These are phyloP conservation scores for Myotis vivesi DNA, from an alignment of 2,797 vertebrate genomes.

Conservation along the genomic window DNA sequence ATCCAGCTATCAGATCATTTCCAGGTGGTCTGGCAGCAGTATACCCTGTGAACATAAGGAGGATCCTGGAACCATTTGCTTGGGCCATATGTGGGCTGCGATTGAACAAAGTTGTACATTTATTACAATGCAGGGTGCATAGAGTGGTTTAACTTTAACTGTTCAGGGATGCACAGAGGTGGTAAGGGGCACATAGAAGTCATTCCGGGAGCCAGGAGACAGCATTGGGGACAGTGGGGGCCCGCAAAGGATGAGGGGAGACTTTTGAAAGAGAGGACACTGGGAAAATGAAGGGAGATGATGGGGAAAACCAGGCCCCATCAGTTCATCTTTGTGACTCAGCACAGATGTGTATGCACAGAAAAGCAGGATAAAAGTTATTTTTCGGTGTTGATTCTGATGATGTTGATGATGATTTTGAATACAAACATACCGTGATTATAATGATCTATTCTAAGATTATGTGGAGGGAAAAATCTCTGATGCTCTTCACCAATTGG, in stretches of 20 bases:
- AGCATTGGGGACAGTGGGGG: rapidly evolving
- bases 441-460: conserved; percentile 24
- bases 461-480: neutral
- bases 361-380: neutral
- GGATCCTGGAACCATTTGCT: neutral
- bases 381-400: neutral
- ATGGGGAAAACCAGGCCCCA: neutral
- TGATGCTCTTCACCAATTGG: neutral
- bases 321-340: neutral
- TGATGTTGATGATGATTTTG: neutral
- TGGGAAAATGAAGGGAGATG: neutral
- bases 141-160: neutral
- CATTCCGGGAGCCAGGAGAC: neutral
- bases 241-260: neutral
- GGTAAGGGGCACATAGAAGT: neutral
- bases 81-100: neutral
- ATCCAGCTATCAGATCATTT: neutral
- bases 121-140: neutral
- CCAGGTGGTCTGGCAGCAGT: neutral
- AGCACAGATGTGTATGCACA: rapidly evolving
- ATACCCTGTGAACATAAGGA: neutral
- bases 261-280: neutral
- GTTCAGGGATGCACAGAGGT: neutral
- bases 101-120: neutral
- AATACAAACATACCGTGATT: neutral